Evolutionary conservation across 2,888 invertebrate genomes (phyloP).

Genomic region (Leptothorax acervorum): DNA sequence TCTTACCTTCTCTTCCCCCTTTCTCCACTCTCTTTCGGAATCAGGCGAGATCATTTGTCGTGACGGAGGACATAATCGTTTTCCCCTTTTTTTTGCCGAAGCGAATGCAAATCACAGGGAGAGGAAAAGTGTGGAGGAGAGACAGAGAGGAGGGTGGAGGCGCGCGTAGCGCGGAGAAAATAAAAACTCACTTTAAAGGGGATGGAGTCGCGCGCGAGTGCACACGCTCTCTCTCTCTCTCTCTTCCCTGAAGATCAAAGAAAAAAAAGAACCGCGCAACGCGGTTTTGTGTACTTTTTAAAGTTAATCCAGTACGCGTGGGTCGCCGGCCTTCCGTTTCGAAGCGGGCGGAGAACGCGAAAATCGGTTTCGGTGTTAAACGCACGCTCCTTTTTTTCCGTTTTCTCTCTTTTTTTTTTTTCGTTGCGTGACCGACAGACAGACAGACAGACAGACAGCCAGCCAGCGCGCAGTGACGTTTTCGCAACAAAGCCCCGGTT

Average conservation of each 20-base stretch:
- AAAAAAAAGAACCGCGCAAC: constrained; percentile 42
- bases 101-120: constrained; percentile 51
- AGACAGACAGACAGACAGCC: constrained; percentile 6
- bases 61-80: constrained; percentile 45
- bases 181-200: constrained; percentile 63
- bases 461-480: constrained; percentile 47
- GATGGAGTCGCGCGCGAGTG: constrained; percentile 35
- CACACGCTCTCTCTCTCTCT: not conserved
- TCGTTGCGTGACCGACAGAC: constrained; percentile 49
- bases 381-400: constrained; percentile 23
- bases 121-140: not conserved
- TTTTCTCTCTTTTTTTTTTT: constrained; percentile 1
- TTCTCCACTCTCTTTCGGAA: not conserved
- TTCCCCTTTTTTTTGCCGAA: constrained; percentile 38
- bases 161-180: constrained; percentile 45
- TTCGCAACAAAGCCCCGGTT: constrained; percentile 46
- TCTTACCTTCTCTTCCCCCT: not conserved
- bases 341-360: constrained; percentile 39
- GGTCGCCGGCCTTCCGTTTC: constrained; percentile 50
- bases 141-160: not conserved
- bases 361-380: constrained; percentile 55
- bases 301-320: constrained; percentile 49
- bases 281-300: constrained; percentile 54
- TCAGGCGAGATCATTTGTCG: constrained; percentile 45
- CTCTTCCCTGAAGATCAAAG: constrained; percentile 41